These are phyloP conservation scores for Drosophila bunnanda DNA, from an alignment of 2,888 invertebrate species.

Conservation along the genomic window DNA sequence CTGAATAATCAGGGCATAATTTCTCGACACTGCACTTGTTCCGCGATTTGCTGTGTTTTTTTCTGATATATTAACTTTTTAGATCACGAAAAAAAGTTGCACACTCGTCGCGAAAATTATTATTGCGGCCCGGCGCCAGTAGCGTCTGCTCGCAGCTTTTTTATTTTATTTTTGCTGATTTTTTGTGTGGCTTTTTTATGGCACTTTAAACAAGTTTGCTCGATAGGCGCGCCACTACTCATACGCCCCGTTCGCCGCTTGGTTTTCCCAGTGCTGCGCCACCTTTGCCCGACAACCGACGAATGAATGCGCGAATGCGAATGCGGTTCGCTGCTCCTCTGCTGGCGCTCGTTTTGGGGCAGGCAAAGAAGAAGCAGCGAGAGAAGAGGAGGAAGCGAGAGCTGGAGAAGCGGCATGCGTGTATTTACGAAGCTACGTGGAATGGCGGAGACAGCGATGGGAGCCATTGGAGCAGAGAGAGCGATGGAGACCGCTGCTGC, in stretches of 20 bases:
- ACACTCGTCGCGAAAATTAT: slow-evolving; percentile 47
- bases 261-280: slow-evolving; percentile 44
- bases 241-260: slow-evolving; percentile 41
- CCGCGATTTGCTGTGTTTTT: neutral
- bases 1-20: slow-evolving; percentile 33
- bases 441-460: slow-evolving; percentile 60
- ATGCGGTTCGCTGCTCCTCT: slow-evolving; percentile 23
- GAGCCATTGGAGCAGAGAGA: slow-evolving; percentile 26
- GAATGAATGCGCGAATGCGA: slow-evolving; percentile 49
- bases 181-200: slow-evolving; percentile 43
- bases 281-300: slow-evolving; percentile 64
- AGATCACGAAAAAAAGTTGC: slow-evolving; percentile 34
- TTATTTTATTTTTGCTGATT: slow-evolving; percentile 11
- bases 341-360: slow-evolving; percentile 19
- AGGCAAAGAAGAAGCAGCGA: slow-evolving; percentile 1
- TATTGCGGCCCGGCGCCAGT: slow-evolving; percentile 61
- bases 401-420: slow-evolving; percentile 63
- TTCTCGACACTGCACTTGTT: slow-evolving; percentile 24
- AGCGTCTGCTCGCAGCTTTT: slow-evolving; percentile 34
- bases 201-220: slow-evolving; percentile 53
- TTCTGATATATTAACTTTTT: slow-evolving; percentile 18
- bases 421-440: slow-evolving; percentile 75
- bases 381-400: slow-evolving; percentile 8
- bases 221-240: slow-evolving; percentile 55
- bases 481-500: slow-evolving; percentile 5